These are phyloP conservation scores for Paraplagusia blochii DNA, from an alignment of 2,113 vertebrate genomes.

Conservation along the genomic window DNA sequence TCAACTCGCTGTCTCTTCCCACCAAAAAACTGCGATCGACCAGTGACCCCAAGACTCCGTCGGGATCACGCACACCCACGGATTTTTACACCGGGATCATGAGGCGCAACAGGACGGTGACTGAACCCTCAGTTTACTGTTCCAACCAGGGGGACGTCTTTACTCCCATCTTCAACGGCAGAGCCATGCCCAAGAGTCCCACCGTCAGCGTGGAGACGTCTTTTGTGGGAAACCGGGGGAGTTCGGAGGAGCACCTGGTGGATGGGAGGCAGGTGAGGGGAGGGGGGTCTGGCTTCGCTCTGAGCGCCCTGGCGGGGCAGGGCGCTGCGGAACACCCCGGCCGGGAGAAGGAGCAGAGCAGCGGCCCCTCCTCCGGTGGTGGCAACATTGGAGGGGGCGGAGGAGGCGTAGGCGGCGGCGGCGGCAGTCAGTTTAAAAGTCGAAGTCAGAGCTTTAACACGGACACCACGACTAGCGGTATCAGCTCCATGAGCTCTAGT, in stretches of 20 bases:
- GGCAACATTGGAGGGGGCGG: slow-evolving; percentile 85
- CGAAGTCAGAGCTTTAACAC: slow-evolving; percentile 99
- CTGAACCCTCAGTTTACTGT: slow-evolving; percentile 84
- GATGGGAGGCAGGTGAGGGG: slow-evolving; percentile 70
- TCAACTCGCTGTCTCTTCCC: slow-evolving; percentile 90
- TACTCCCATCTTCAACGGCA: slow-evolving; percentile 77
- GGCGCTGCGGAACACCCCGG: slow-evolving; percentile 72
- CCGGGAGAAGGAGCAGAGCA: slow-evolving; percentile 82
- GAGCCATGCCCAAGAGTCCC: slow-evolving; percentile 84
- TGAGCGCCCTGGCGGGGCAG: slow-evolving; percentile 43
- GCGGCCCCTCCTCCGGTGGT: slow-evolving; percentile 78
- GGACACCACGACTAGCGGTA: slow-evolving; percentile 97
- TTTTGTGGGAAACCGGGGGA: slow-evolving; percentile 84
- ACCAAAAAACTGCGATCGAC: slow-evolving; percentile 95
- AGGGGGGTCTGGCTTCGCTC: slow-evolving; percentile 74
- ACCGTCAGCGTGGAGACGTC: slow-evolving; percentile 90
- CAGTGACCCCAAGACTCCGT: slow-evolving; percentile 85
- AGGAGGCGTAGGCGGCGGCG: slow-evolving; percentile 65
- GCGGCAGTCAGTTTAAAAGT: slow-evolving; percentile 92
- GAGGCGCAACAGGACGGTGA: slow-evolving; percentile 88
- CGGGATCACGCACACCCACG: slow-evolving; percentile 72
- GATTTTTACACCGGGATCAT: slow-evolving; percentile 81
- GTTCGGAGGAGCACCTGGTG: slow-evolving; percentile 80
- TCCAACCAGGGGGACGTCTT: slow-evolving; percentile 86
- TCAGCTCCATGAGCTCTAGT: slow-evolving; percentile 99